These are phyloP conservation scores for Parazoanthus atlanticus DNA, from an alignment of 92 coral and sea anemone species.

Conservation along the genomic window DNA sequence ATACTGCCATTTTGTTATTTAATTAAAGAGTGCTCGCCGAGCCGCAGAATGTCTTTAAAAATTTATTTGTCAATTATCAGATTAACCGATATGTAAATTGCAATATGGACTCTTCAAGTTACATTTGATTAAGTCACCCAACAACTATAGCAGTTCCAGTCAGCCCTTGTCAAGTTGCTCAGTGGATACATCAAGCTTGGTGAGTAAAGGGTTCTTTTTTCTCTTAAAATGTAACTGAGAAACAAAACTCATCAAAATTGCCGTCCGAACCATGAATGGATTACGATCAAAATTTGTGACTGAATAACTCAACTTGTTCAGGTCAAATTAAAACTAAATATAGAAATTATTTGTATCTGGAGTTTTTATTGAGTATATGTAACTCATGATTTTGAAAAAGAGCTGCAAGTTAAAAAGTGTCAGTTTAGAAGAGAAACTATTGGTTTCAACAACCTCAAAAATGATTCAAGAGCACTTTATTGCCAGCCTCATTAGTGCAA, in stretches of 20 bases:
- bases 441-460: too few relatives aligned
- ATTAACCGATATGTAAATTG: neutral
- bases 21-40: neutral
- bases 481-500: neutral
- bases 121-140: neutral
- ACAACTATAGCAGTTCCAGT: neutral
- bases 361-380: too few relatives aligned
- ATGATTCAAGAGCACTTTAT: neutral
- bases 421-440: too few relatives aligned
- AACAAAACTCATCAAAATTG: neutral
- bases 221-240: neutral
- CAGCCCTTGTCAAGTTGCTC: neutral
- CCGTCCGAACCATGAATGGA: neutral
- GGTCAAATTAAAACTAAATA: neutral
- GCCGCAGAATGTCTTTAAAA: conserved; percentile 13
- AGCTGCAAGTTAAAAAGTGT: neutral
- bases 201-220: neutral
- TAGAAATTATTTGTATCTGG: neutral
- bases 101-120: neutral
- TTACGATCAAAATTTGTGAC: neutral
- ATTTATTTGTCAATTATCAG: conserved; percentile 26
- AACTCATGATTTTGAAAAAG: too few relatives aligned
- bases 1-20: neutral
- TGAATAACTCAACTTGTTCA: neutral
- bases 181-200: neutral